A percentile compares a stretch with the other conserved stretches of the same genome.
phyloP scores from a whole-genome alignment of 2,113 vertebrate species.

The Himantopus leucocephalus region DNA sequence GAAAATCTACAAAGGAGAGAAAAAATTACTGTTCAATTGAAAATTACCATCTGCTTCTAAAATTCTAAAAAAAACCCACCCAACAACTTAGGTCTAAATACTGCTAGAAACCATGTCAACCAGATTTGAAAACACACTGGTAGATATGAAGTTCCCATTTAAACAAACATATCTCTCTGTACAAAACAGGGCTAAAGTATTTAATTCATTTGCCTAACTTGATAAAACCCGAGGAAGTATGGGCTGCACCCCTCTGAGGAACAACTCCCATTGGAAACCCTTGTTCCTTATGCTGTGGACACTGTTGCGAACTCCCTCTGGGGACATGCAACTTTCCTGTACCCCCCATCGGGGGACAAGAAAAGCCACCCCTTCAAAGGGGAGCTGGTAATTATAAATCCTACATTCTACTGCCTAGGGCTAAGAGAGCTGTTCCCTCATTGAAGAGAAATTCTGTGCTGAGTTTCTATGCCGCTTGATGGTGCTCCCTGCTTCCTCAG shows the following conservation, averaged over 20 bases:
- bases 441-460: not conserved
- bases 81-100: not conserved
- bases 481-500: not conserved
- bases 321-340: not conserved
- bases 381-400: not conserved
- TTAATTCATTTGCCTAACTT: not conserved
- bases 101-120: not conserved
- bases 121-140: not conserved
- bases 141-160: not conserved
- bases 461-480: not conserved
- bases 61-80: not conserved
- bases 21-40: accelerated
- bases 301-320: accelerated
- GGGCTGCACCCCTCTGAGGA: not conserved
- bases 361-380: not conserved
- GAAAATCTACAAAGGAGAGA: not conserved
- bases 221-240: not conserved
- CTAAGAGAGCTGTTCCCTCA: not conserved
- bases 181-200: not conserved
- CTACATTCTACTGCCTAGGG: not conserved
- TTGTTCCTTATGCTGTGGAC: not conserved
- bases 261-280: not conserved
- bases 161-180: not conserved
- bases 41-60: not conserved
- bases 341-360: not conserved